Percentiles rank a stretch among this genome's conserved stretches.
These are phyloP conservation scores for Philotrypesis tridentata DNA, from an alignment of 1,140 invertebrate genomes.

Conservation along the genomic window DNA sequence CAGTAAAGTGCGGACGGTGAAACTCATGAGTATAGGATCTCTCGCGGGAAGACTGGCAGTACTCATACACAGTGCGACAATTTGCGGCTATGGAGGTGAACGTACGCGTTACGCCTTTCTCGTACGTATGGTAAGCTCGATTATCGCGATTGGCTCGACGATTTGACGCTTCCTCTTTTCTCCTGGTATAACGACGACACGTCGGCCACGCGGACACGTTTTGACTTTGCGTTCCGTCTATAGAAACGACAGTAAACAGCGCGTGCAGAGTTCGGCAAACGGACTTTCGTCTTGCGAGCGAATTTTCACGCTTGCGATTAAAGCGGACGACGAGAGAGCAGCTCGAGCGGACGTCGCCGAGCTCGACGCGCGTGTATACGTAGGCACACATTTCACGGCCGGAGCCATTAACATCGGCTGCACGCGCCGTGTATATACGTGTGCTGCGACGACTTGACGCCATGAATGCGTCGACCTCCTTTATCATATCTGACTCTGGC, in stretches of 20 bases:
- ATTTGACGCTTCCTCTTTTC: neutral
- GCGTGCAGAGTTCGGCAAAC: no score
- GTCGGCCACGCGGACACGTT: no score
- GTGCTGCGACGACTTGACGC: neutral
- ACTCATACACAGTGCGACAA: neutral
- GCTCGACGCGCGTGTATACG: slow-evolving; percentile 53
- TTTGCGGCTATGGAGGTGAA: slow-evolving; percentile 1
- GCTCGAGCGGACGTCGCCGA: neutral
- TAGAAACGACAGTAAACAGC: neutral
- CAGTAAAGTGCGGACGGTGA: neutral
- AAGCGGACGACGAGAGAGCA: neutral
- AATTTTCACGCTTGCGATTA: neutral
- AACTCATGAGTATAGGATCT: neutral
- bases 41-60: no score
- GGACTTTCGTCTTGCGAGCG: no score
- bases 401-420: neutral
- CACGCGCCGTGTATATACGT: neutral
- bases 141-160: neutral
- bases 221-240: no score
- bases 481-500: no score
- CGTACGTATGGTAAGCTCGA: no score
- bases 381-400: slow-evolving; percentile 20
- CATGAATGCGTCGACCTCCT: no score
- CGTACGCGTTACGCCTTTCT: neutral
- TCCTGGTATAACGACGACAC: neutral